Evolutionary conservation across 2,113 vertebrate genomes (phyloP).

Genomic region (Perognathus longimembris): DNA sequence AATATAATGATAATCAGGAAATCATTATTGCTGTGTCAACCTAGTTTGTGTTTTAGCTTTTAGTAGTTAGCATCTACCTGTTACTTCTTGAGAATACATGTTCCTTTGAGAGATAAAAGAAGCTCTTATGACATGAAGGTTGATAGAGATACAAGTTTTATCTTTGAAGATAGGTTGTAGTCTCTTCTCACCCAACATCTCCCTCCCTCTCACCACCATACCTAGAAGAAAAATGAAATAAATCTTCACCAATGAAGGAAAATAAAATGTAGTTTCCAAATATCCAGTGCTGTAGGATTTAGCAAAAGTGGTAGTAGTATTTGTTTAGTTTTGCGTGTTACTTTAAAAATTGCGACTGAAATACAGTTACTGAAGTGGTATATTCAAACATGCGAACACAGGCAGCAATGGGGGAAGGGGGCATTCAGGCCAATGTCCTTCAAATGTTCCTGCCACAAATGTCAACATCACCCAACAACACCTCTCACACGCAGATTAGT

Average conservation of each 20-base stretch:
- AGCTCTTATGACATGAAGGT: not conserved
- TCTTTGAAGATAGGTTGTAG: not conserved
- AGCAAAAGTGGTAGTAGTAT: not conserved
- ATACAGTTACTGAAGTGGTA: not conserved
- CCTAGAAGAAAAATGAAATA: not conserved
- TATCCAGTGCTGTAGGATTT: not conserved
- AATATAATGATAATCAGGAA: not conserved
- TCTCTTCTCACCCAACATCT: not conserved
- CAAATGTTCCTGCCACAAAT: not conserved
- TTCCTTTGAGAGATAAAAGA: not conserved
- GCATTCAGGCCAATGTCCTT: not conserved
- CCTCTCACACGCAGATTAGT: not conserved
- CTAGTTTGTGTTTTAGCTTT: constrained; percentile 3
- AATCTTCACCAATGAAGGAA: not conserved
- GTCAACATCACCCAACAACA: constrained; percentile 12
- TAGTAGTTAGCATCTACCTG: not conserved
- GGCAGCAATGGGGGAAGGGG: not conserved
- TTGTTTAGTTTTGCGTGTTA: constrained; percentile 18
- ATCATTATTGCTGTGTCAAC: not conserved
- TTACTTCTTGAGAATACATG: constrained; percentile 15
- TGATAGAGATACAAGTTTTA: not conserved
- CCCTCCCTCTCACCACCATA: not conserved
- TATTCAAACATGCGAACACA: not conserved
- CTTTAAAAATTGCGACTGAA: not conserved
- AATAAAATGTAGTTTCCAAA: not conserved